Evolutionary conservation across 2,113 vertebrate genomes (phyloP).

Genomic region (Psophia crepitans): DNA sequence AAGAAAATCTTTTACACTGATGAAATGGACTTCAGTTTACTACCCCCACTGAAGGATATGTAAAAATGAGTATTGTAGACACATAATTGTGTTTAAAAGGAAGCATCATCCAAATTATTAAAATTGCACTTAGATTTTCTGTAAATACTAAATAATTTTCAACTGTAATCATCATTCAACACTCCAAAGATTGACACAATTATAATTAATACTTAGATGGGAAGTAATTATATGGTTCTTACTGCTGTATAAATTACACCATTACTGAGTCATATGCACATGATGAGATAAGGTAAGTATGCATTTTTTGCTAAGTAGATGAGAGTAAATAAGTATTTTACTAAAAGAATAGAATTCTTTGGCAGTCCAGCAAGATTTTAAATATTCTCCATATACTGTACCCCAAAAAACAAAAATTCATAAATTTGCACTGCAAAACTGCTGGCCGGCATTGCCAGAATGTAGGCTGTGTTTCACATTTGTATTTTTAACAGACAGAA

Average conservation of each 20-base stretch:
- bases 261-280: constrained; percentile 15
- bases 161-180: constrained; percentile 16
- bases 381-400: neutral
- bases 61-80: neutral
- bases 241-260: constrained; percentile 35
- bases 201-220: constrained; percentile 40
- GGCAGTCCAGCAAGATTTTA: neutral
- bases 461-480: neutral
- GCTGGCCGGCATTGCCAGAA: neutral
- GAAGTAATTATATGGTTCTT: constrained; percentile 29
- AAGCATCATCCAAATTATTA: constrained; percentile 23
- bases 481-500: neutral
- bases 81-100: neutral
- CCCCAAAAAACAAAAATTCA: neutral
- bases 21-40: neutral
- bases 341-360: neutral
- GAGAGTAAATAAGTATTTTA: neutral
- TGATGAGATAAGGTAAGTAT: constrained; percentile 18
- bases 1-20: neutral
- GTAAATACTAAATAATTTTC: constrained; percentile 21
- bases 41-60: neutral
- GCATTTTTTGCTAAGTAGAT: constrained; percentile 1
- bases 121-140: constrained; percentile 21
- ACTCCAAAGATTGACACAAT: constrained; percentile 25
- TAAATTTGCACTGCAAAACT: neutral